A percentile compares a stretch with the other conserved stretches of the same genome.
Conservation (phyloP, 2,113 vertebrate genomes). For the Pluvianellus socialis region DNA sequence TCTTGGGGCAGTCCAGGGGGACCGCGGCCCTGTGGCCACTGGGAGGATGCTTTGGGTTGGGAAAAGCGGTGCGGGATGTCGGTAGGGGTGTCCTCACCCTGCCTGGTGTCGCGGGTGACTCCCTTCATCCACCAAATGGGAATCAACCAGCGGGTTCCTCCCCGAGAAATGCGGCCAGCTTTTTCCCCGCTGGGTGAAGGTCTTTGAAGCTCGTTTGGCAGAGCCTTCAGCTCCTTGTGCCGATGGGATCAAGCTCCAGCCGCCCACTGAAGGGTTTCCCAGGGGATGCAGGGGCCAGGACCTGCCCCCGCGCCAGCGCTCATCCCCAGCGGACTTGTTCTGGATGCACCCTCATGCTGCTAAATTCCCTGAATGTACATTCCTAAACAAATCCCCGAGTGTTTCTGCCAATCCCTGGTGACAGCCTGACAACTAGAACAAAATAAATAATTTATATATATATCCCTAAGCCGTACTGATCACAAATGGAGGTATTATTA, state of each 20-base stretch:
- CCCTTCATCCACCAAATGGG: neutral
- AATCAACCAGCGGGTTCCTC: neutral
- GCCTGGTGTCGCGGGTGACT: accelerated
- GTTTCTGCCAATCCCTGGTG: neutral
- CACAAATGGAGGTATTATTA: neutral
- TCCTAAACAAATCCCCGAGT: neutral
- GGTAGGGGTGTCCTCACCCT: neutral
- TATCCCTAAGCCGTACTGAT: neutral
- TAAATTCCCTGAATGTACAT: neutral
- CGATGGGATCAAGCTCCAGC: accelerated
- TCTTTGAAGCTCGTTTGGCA: neutral
- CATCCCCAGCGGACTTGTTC: accelerated
- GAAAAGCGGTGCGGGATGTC: accelerated
- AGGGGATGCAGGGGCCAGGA: neutral
- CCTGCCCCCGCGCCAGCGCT: neutral
- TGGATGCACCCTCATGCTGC: neutral
- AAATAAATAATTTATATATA: neutral
- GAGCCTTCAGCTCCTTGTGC: neutral
- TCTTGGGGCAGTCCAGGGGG: neutral
- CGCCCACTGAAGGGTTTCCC: neutral
- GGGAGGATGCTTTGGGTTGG: neutral
- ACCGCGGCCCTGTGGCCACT: neutral
- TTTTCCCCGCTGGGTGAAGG: accelerated
- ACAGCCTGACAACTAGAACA: neutral
- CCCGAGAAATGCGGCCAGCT: neutral